These are phyloP conservation scores for Xestia sexstrigata DNA, from an alignment of 2,888 invertebrate species.

Conservation along the genomic window DNA sequence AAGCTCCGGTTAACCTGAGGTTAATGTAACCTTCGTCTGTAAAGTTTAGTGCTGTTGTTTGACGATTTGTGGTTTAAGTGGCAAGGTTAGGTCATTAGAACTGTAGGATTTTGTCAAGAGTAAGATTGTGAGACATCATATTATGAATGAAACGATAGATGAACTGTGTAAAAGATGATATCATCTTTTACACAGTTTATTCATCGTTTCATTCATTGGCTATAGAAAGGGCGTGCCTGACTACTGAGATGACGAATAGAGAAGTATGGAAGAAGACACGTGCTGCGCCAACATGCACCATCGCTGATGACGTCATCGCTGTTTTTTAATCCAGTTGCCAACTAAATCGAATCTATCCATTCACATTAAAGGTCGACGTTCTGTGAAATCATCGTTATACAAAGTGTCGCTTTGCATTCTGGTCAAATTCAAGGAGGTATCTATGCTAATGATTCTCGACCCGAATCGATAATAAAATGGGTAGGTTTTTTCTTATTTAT, in stretches of 20 bases:
- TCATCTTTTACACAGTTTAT: no score
- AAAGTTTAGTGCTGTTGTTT: slow-evolving; percentile 51
- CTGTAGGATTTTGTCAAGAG: not conserved
- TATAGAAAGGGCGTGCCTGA: no score
- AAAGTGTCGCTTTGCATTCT: no score
- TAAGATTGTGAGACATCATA: not conserved
- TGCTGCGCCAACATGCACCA: no score
- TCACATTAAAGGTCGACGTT: not conserved
- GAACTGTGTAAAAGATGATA: no score
- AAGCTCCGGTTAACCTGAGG: slow-evolving; percentile 72
- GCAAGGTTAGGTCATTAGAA: slow-evolving; percentile 38
- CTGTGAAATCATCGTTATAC: not conserved
- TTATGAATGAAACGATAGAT: not conserved
- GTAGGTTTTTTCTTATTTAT: no score
- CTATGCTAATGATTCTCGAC: no score
- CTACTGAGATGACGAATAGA: no score
- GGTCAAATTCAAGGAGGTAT: no score
- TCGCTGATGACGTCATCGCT: not conserved
- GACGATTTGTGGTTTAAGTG: slow-evolving; percentile 41
- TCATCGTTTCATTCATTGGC: not conserved
- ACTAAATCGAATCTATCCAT: not conserved
- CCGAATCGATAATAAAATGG: no score
- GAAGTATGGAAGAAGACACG: no score
- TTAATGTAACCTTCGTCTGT: slow-evolving; percentile 69
- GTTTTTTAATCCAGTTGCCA: not conserved